Conservation (phyloP, 2,113 vertebrate genomes). For the Callopanchax toddi region DNA sequence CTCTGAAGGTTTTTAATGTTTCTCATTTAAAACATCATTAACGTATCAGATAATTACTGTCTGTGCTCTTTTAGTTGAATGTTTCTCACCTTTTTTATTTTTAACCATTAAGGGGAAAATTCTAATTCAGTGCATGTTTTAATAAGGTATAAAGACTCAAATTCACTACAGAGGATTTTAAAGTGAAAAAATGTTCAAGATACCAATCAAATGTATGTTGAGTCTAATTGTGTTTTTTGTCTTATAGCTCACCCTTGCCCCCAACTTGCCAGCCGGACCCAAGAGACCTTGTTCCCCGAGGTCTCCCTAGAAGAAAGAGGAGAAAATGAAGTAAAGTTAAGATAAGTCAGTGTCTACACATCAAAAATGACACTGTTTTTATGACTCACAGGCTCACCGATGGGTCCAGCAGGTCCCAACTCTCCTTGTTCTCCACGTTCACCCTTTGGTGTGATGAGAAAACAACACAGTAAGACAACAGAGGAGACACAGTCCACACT, state of each 20-base stretch:
- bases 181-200: too few relatives aligned
- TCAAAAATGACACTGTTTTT: not conserved
- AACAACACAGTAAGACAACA: slow-evolving; percentile 2
- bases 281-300: slow-evolving; percentile 84
- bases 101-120: too few relatives aligned
- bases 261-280: slow-evolving; percentile 87
- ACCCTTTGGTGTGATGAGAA: slow-evolving; percentile 79
- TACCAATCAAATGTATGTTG: too few relatives aligned
- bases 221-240: too few relatives aligned
- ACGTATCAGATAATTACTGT: not conserved
- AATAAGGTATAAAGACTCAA: too few relatives aligned
- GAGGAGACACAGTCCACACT: slow-evolving; percentile 6
- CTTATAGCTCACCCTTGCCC: slow-evolving; percentile 85
- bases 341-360: not conserved
- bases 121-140: too few relatives aligned
- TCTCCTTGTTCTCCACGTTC: slow-evolving; percentile 89
- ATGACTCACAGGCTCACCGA: slow-evolving; percentile 87
- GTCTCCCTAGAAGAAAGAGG: slow-evolving; percentile 80
- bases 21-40: slow-evolving; percentile 12
- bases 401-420: slow-evolving; percentile 86
- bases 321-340: not conserved
- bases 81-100: not conserved
- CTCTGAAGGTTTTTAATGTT: slow-evolving; percentile 6
- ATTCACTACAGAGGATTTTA: too few relatives aligned
- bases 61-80: not conserved